These are phyloP conservation scores for Elephas maximus DNA, from an alignment of 2,113 vertebrate genomes.

Conservation along the genomic window DNA sequence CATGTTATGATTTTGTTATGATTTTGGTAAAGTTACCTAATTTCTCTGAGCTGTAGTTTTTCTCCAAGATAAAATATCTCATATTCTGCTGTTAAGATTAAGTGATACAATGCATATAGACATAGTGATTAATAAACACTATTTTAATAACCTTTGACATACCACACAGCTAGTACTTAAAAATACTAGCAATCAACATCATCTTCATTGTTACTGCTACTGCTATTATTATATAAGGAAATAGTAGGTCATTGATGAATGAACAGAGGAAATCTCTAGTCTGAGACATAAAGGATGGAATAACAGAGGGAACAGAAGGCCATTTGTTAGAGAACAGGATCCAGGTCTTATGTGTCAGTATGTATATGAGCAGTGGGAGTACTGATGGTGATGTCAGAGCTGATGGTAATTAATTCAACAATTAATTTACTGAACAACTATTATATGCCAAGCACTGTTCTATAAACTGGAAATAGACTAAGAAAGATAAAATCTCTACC, in stretches of 20 bases:
- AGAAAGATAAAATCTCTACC: constrained; percentile 32
- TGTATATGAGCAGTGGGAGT: background rate
- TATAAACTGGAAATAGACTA: constrained; percentile 8
- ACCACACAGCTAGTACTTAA: background rate
- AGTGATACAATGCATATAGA: constrained; percentile 7
- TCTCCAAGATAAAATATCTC: constrained; percentile 45
- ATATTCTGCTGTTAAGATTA: constrained; percentile 52
- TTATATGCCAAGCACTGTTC: background rate
- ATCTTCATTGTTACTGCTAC: background rate
- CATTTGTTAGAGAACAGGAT: background rate
- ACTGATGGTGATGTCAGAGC: background rate
- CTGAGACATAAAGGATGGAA: background rate
- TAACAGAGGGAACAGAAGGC: background rate
- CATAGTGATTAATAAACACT: constrained; percentile 6
- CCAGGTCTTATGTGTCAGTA: background rate
- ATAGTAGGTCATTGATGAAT: background rate
- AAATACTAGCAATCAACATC: background rate
- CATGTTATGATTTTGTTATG: background rate
- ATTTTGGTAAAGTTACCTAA: constrained; percentile 25
- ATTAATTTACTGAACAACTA: constrained; percentile 29
- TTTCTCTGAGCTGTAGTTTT: constrained; percentile 41
- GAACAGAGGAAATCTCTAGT: background rate
- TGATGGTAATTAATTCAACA: constrained; percentile 29
- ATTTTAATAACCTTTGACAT: background rate
- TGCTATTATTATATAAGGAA: constrained; percentile 2